Evolutionary conservation across 2,888 invertebrate species (phyloP).

Genomic region (Ypsolopha sequella): DNA sequence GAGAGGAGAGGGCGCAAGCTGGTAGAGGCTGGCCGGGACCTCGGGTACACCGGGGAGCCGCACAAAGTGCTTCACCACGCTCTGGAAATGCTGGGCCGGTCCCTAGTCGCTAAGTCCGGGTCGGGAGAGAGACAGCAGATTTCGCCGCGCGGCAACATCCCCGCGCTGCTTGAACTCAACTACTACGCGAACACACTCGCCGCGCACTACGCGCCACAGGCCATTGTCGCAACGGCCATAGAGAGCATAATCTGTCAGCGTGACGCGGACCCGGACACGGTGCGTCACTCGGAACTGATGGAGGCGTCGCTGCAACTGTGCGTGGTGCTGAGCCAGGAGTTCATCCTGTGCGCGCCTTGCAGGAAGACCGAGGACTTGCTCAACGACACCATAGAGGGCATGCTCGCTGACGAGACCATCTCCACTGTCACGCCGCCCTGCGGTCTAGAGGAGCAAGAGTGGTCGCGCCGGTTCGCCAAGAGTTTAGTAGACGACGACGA

Average conservation of each 20-base stretch:
- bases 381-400: conserved; percentile 71
- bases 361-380: conserved; percentile 75
- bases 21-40: no score
- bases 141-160: conserved; percentile 77
- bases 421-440: conserved; percentile 10
- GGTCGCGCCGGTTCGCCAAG: conserved; percentile 65
- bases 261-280: conserved; percentile 24
- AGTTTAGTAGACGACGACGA: conserved; percentile 46
- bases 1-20: no score
- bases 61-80: no score
- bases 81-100: conserved; percentile 81
- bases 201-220: conserved; percentile 85
- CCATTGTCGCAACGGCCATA: conserved; percentile 80
- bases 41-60: no score
- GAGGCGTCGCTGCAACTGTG: conserved; percentile 79
- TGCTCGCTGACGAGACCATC: conserved; percentile 63
- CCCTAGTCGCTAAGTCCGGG: conserved; percentile 76
- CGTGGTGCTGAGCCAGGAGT: conserved; percentile 88
- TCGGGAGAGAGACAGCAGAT: conserved; percentile 65
- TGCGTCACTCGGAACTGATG: conserved; percentile 72
- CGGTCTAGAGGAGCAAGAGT: conserved; percentile 57
- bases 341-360: conserved; percentile 89
- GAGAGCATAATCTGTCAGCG: conserved; percentile 44
- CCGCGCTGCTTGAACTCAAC: conserved; percentile 86
- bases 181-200: conserved; percentile 90